These are phyloP conservation scores for Anabacerthia variegaticeps DNA, from an alignment of 2,797 vertebrate species.

Conservation along the genomic window DNA sequence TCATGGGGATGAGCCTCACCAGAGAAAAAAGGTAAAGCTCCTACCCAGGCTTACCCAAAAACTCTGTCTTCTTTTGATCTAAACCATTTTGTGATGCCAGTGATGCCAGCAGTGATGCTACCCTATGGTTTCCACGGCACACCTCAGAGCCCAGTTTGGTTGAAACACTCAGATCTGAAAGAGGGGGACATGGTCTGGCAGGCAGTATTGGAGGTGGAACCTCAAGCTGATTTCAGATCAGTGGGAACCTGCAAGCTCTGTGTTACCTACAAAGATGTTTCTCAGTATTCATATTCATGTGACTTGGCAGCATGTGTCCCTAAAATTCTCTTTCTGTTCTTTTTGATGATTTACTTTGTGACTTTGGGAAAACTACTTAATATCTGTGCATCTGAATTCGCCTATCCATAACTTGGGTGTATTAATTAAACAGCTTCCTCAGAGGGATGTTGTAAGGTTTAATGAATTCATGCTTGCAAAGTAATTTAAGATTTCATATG, in stretches of 20 bases:
- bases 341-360: background rate
- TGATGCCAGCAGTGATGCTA: background rate
- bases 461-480: slow-evolving; percentile 24
- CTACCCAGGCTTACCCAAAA: background rate
- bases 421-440: slow-evolving; percentile 28
- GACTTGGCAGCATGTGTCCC: background rate
- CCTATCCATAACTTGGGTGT: background rate
- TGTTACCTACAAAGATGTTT: background rate
- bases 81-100: background rate
- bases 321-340: background rate
- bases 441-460: background rate
- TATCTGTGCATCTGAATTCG: background rate
- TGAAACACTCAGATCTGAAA: background rate
- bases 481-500: slow-evolving; percentile 38
- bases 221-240: background rate
- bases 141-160: background rate
- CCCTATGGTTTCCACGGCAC: background rate
- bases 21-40: background rate
- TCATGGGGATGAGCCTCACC: background rate
- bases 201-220: background rate
- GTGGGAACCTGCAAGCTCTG: background rate
- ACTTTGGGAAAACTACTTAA: background rate
- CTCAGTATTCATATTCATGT: background rate
- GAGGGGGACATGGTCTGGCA: background rate
- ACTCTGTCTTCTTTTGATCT: background rate